Evolutionary conservation across 1,140 invertebrate species (phyloP).

Genomic region (Apis laboriosa): DNA sequence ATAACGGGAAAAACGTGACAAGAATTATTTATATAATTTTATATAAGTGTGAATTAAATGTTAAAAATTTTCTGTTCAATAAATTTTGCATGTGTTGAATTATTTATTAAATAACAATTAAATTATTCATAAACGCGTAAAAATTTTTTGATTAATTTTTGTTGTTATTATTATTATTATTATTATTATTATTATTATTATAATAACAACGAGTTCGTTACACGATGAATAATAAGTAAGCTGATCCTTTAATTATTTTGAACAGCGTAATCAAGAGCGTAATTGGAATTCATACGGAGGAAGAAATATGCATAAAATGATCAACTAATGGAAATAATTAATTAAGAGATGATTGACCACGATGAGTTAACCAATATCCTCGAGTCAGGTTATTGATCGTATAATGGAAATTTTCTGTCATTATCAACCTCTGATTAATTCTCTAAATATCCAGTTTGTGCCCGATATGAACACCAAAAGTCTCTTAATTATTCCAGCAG

Average conservation of each 20-base stretch:
- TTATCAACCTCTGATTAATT: no score
- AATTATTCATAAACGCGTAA: neutral
- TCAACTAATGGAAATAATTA: neutral
- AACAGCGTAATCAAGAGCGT: neutral
- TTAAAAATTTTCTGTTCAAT: no score
- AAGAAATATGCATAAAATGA: neutral
- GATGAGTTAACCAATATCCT: no score
- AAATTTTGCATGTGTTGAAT: no score
- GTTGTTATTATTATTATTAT: neutral
- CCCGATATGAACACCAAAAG: no score
- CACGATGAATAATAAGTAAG: neutral
- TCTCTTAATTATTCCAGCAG: neutral
- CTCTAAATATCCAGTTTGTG: neutral
- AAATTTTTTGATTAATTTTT: no score
- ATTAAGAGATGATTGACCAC: neutral
- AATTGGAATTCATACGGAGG: neutral
- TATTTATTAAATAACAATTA: no score
- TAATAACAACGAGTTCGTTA: neutral
- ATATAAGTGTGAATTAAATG: no score
- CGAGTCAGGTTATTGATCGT: neutral
- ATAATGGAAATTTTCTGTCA: neutral
- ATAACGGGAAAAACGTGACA: no score
- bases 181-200: neutral
- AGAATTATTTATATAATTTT: no score
- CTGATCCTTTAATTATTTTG: neutral